Percentiles rank a stretch among this genome's conserved stretches.
phyloP scores from a whole-genome alignment of 2,888 invertebrate species.

The Conistra vaccinii region DNA sequence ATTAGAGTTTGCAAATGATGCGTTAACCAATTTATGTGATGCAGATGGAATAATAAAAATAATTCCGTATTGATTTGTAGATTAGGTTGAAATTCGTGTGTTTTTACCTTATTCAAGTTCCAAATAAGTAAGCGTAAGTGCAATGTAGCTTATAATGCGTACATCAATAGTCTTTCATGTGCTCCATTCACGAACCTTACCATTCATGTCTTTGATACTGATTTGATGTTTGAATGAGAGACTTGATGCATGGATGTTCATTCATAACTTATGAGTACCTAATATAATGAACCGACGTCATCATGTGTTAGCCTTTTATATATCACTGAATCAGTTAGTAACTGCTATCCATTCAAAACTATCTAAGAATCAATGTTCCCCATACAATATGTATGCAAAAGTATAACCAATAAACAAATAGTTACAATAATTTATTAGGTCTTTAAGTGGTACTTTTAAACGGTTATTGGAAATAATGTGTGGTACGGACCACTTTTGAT shows the following conservation, averaged over 20 bases:
- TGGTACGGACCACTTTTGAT: constrained; percentile 29
- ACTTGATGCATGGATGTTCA: constrained; percentile 66
- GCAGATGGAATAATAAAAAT: constrained; percentile 24
- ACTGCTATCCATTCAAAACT: constrained; percentile 3
- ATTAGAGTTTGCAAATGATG: constrained; percentile 34
- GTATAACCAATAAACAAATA: constrained; percentile 10
- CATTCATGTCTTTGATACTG: constrained; percentile 80
- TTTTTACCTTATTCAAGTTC: not conserved
- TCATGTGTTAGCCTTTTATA: constrained; percentile 38
- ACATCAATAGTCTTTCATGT: constrained; percentile 80
- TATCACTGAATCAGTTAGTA: constrained; percentile 24
- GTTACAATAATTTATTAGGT: not conserved
- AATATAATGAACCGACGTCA: constrained; percentile 52
- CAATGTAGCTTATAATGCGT: constrained; percentile 66
- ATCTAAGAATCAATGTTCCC: not conserved
- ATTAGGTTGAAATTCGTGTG: constrained; percentile 45
- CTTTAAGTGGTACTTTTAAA: constrained; percentile 10
- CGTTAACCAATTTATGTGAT: constrained; percentile 43
- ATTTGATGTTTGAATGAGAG: constrained; percentile 71
- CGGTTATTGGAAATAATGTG: constrained; percentile 16
- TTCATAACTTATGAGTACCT: constrained; percentile 64
- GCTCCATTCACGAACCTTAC: constrained; percentile 81
- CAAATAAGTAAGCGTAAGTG: constrained; percentile 45
- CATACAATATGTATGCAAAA: not conserved
- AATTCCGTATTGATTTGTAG: constrained; percentile 8